phyloP scores from a whole-genome alignment of 1,140 invertebrate genomes.

The Pinna nobilis region DNA sequence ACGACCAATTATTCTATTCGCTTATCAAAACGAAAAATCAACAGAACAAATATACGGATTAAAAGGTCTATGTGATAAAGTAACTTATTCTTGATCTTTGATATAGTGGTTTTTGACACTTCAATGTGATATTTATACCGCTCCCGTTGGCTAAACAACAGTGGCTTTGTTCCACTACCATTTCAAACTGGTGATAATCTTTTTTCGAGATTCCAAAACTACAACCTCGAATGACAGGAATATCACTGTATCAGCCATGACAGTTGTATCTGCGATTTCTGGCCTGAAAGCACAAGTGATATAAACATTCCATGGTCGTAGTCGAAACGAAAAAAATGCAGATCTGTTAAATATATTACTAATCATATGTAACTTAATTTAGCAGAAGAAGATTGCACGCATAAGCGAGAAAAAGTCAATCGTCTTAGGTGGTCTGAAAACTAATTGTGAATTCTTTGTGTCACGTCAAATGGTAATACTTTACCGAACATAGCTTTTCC shows the following conservation, averaged over 20 bases:
- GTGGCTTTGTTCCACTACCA: background rate
- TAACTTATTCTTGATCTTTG: background rate
- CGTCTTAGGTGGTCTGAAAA: background rate
- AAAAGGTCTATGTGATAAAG: background rate
- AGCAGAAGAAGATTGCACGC: background rate
- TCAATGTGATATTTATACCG: background rate
- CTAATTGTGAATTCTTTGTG: background rate
- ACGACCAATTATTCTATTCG: background rate
- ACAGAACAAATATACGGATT: background rate
- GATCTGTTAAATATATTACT: background rate
- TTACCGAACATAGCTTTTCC: background rate
- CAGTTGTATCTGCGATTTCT: no score
- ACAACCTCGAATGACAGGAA: no score
- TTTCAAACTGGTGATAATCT: no score
- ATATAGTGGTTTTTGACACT: background rate
- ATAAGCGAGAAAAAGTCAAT: background rate
- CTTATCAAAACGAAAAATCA: background rate
- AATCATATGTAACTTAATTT: slow-evolving; percentile 1
- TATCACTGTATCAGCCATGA: no score
- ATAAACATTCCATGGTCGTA: no score
- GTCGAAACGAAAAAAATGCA: background rate
- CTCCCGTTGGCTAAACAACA: background rate
- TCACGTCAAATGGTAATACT: no score
- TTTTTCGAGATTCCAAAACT: no score
- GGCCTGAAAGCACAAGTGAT: no score